phyloP scores from a whole-genome alignment of 2,888 invertebrate species.

The Balanococcus diminutus region DNA sequence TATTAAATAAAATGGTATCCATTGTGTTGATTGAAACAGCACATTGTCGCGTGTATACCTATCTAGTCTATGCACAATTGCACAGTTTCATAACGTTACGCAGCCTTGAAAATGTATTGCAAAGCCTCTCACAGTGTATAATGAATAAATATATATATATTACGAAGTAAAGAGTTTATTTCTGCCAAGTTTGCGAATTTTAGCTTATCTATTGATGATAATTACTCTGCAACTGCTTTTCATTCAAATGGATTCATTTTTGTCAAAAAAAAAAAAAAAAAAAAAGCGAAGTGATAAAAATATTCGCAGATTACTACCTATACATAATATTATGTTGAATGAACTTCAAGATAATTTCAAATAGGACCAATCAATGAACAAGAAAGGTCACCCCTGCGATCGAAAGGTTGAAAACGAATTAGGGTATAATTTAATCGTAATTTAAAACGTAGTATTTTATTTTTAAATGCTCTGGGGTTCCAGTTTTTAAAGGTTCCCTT shows the following conservation, averaged over 20 bases:
- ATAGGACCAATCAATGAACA: too few relatives aligned
- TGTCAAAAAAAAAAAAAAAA: not conserved
- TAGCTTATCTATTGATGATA: not conserved
- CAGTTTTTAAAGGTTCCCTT: too few relatives aligned
- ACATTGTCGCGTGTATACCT: not conserved
- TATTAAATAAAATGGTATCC: not conserved
- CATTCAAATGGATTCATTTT: not conserved
- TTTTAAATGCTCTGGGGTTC: too few relatives aligned
- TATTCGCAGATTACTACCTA: too few relatives aligned
- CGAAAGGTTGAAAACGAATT: too few relatives aligned
- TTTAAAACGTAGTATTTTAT: too few relatives aligned
- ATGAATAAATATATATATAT: not conserved
- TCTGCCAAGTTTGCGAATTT: not conserved
- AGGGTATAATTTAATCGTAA: too few relatives aligned
- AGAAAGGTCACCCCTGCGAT: too few relatives aligned
- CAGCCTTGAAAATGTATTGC: conserved; percentile 1
- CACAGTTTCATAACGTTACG: not conserved
- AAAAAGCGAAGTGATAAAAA: not conserved
- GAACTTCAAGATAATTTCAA: not conserved
- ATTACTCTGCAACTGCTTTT: not conserved
- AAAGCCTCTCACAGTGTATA: not conserved
- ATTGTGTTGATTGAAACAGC: not conserved
- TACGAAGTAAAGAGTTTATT: not conserved
- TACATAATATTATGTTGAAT: not conserved
- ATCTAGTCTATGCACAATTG: not conserved